Base-by-base conservation (phyloP, 2,888 invertebrate genomes). In the Phyllotreta cruciferae region DNA sequence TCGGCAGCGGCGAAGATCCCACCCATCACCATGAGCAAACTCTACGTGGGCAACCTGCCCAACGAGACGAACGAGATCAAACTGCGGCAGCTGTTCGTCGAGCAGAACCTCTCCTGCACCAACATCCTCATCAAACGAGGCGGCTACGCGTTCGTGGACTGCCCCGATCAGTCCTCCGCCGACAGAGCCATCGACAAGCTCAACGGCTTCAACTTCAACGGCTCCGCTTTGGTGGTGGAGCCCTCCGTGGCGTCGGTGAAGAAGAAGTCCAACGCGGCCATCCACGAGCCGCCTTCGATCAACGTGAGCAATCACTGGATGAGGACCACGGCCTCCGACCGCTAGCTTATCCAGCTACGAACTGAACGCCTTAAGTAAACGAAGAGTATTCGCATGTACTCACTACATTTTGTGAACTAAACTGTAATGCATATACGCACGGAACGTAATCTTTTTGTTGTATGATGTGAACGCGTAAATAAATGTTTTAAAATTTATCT, bases 141-240 rank as follows among this genome's bases (percentile, higher is more conserved):
- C 77, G 93, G 93, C 74, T 93, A 92, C 82, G 93, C 93, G 53
- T 94, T 94, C 82, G 91, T 93, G 67, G 93, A 93, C 80, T 93
- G 92, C 81, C 87, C 89, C 56, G 93, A 93, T 82, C 92, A 93
- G 80, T 89, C 89, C 44, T 88, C 90, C 60, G 92, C 92, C 53
- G 92, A 93, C 83, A 88, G 89, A 73, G 92, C 92, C 63, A 93
- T 93, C 78, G 92, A 92, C 82, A 90, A 90, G 80, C 85, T 93
- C 67, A 91, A 92, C 81, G 92, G 93, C 39, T 66, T 65, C 57
- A 69, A 65, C 36, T 69, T 66, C 45, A 44, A 45, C 5, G 63
- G 63, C 52, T 69, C 63, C 9, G 52, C 56, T 41, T 53, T 69
- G 62, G 61, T 63, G 6, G 66, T 66, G 38, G 66, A 66, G 45